Evolutionary conservation across 2,888 invertebrate species (phyloP).

Genomic region (Monoplex corrugatus): DNA sequence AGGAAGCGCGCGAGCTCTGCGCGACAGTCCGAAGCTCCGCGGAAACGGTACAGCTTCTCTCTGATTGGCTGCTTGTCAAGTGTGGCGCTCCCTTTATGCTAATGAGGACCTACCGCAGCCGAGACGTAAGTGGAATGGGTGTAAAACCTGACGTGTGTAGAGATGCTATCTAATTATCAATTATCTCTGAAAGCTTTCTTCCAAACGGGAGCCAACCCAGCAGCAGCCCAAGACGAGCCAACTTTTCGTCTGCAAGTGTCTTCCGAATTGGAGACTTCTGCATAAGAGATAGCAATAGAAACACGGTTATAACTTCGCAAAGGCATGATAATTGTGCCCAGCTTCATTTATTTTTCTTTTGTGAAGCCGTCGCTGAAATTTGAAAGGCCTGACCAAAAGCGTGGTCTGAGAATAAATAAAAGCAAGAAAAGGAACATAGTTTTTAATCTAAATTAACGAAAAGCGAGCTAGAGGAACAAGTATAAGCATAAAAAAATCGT

Average conservation of each 20-base stretch:
- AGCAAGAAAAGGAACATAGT: too few relatives aligned
- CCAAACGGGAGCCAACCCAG: neutral
- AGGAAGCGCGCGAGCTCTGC: constrained; percentile 18
- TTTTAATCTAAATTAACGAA: too few relatives aligned
- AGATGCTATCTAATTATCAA: constrained; percentile 40
- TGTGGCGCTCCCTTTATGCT: constrained; percentile 4
- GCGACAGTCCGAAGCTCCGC: constrained; percentile 9
- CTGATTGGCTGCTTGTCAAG: constrained; percentile 24
- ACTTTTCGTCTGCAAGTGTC: neutral
- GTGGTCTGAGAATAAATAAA: too few relatives aligned
- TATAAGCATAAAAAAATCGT: too few relatives aligned
- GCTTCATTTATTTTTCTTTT: too few relatives aligned
- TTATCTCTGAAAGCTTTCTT: neutral
- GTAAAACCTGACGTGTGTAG: constrained; percentile 24
- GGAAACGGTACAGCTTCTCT: neutral
- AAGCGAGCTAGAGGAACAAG: too few relatives aligned
- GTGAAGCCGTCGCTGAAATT: too few relatives aligned
- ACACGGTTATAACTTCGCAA: too few relatives aligned
- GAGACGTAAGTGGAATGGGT: constrained; percentile 24
- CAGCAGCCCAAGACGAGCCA: neutral
- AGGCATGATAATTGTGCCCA: too few relatives aligned
- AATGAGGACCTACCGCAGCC: constrained; percentile 48
- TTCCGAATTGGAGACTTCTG: too few relatives aligned
- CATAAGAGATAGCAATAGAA: too few relatives aligned
- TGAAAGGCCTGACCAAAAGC: too few relatives aligned